phyloP scores from a whole-genome alignment of 1,140 invertebrate species.

The Drosophila navojoa region DNA sequence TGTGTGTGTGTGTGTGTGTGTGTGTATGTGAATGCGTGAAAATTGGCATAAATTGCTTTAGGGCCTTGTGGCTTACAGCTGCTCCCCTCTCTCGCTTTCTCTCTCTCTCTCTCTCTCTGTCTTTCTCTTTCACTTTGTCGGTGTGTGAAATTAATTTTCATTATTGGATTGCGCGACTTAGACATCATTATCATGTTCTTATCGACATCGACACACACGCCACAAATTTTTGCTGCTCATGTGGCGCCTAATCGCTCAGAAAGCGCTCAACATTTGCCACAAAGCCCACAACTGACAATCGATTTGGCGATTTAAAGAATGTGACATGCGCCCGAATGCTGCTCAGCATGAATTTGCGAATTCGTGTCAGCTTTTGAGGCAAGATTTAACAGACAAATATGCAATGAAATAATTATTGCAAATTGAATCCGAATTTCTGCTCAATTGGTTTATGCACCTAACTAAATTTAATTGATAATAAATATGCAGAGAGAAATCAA shows the following conservation, averaged over 20 bases:
- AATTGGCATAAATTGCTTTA: conserved; percentile 47
- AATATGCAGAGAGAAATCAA: neutral
- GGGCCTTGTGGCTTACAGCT: conserved; percentile 11
- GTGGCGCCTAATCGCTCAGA: conserved; percentile 68
- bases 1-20: conserved; percentile 1
- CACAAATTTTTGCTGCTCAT: conserved; percentile 40
- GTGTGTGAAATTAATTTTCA: conserved; percentile 75
- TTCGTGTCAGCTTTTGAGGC: conserved; percentile 13
- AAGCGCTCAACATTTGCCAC: conserved; percentile 45
- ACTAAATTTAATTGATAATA: neutral
- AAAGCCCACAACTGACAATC: conserved; percentile 62
- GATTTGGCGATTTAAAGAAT: conserved; percentile 45
- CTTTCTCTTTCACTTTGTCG: neutral
- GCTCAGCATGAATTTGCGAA: conserved; percentile 11
- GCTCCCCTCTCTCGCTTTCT: neutral
- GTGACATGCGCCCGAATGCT: conserved; percentile 24
- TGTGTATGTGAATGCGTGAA: too few species aligned
- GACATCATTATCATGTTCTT: conserved; percentile 77
- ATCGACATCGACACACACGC: conserved; percentile 51
- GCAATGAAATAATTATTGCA: neutral
- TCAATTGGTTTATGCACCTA: neutral
- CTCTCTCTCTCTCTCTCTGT: neutral
- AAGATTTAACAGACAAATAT: neutral
- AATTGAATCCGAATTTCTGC: too few species aligned
- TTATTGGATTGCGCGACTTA: conserved; percentile 79